Percentiles rank a stretch among this genome's conserved stretches.
Evolutionary conservation across 2,113 vertebrate genomes (phyloP).

Genomic region (Glaucomys volans): DNA sequence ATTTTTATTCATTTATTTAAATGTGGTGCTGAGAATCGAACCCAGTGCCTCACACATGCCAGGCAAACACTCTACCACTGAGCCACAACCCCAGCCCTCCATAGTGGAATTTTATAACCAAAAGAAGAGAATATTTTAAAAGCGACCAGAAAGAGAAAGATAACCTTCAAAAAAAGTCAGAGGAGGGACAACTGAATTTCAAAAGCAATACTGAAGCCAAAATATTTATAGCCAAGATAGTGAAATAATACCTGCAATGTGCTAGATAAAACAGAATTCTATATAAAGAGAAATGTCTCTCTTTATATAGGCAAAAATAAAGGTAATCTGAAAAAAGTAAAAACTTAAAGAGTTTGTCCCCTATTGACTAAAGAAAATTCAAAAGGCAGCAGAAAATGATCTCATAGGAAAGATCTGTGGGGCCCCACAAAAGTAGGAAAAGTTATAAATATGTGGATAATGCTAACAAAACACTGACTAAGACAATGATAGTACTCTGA

Average conservation of each 20-base stretch:
- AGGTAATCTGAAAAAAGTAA: slow-evolving; percentile 48
- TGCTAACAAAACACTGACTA: neutral
- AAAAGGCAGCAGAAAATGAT: slow-evolving; percentile 43
- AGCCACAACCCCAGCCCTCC: no score
- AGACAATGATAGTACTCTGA: neutral
- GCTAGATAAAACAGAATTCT: slow-evolving; percentile 45
- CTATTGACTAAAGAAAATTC: neutral
- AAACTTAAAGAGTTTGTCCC: slow-evolving; percentile 12
- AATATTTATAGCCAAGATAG: slow-evolving; percentile 13
- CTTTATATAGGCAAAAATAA: no score
- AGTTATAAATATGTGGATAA: neutral
- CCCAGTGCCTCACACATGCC: no score
- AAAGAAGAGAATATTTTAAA: neutral
- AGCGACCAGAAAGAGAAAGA: neutral
- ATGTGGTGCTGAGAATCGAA: no score
- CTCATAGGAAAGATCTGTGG: neutral
- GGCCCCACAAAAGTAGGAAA: neutral
- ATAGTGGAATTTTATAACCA: neutral
- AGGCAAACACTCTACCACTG: no score
- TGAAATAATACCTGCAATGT: slow-evolving; percentile 22
- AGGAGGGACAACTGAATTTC: neutral
- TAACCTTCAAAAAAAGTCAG: neutral
- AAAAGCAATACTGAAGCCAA: slow-evolving; percentile 50
- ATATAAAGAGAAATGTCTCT: neutral
- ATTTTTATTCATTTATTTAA: no score